Base-by-base conservation (phyloP, 2,888 invertebrate species). In the Argyresthia goedartella region DNA sequence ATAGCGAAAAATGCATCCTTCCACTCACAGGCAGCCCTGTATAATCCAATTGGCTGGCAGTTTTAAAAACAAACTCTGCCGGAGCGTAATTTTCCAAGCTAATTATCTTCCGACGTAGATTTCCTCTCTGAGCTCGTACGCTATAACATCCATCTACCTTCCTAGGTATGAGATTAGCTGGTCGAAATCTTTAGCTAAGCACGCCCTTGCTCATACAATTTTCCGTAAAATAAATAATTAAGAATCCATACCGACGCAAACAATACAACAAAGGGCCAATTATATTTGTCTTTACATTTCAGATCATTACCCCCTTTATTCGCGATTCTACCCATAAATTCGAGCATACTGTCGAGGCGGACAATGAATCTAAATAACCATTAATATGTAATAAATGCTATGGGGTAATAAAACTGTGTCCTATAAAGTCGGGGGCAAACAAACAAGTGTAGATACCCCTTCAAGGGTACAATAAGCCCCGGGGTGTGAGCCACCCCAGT, bases 371-470 rank as follows among this genome's bases (percentile, higher is more conserved):
- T 76, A 84, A 86, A 86, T 86, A 86, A 86, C 86, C 84, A 86
- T 86, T 86, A 86, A 86, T 86, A 86, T 82, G 85, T 84, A 85
- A 86, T 86, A 86, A 86, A 86, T 86, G 84, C 81, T 81, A 79
- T 76, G 76, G 86, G 80, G 84, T 69, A 79, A 81, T 80, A 84
- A 80, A 78, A 68, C 72, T 71, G 69, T 78, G 74, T 52, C 46
- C 45, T 45, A 39, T 25, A 25, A 25, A 25, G 13, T 73, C 71
- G 71, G 82, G 85, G 69, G 75, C 81, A 82, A 84, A 84, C 79
- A 85, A 85, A 85, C 86, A 86, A 86, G 85, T 84, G 84, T 72
- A 76, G 69, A 71, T 76, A 79, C 80, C 25, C 80, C 78, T 76
- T 77, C 76, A 78, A 78, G 69, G 70, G 66, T 67, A 67, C 59